These are phyloP conservation scores for Lonchura striata DNA, from an alignment of 2,113 vertebrate genomes.

Conservation along the genomic window DNA sequence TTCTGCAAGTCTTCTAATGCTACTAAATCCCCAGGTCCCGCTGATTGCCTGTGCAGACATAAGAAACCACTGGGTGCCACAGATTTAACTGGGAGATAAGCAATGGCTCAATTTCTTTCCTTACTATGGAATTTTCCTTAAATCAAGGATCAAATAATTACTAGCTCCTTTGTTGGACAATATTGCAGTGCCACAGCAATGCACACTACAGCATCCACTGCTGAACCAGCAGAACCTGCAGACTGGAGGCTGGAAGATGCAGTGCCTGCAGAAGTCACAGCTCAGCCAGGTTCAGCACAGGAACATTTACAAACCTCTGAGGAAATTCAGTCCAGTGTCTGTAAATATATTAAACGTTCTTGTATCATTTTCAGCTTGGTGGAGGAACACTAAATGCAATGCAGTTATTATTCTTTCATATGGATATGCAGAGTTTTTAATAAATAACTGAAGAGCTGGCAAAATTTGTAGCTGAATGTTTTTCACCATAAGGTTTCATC, in stretches of 20 bases:
- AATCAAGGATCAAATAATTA: neutral
- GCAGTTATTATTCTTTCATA: neutral
- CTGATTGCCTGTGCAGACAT: fast-evolving
- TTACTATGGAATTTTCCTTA: neutral
- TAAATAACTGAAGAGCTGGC: neutral
- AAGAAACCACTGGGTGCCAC: neutral
- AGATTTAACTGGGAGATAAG: neutral
- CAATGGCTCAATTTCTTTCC: neutral
- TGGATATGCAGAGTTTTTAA: neutral
- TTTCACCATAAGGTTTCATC: neutral
- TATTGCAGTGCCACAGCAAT: neutral
- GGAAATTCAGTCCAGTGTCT: neutral
- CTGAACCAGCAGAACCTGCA: neutral
- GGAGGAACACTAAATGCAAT: neutral
- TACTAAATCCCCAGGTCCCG: neutral
- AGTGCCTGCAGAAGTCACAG: neutral
- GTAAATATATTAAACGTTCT: neutral
- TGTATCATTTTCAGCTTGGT: neutral
- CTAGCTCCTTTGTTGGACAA: neutral
- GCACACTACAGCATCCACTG: neutral
- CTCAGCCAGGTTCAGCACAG: neutral
- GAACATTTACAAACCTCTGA: neutral
- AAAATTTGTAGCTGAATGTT: neutral
- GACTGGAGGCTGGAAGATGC: neutral
- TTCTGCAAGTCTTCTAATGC: neutral